Conservation (phyloP, 2,113 vertebrate genomes). For the Calonectris borealis region DNA sequence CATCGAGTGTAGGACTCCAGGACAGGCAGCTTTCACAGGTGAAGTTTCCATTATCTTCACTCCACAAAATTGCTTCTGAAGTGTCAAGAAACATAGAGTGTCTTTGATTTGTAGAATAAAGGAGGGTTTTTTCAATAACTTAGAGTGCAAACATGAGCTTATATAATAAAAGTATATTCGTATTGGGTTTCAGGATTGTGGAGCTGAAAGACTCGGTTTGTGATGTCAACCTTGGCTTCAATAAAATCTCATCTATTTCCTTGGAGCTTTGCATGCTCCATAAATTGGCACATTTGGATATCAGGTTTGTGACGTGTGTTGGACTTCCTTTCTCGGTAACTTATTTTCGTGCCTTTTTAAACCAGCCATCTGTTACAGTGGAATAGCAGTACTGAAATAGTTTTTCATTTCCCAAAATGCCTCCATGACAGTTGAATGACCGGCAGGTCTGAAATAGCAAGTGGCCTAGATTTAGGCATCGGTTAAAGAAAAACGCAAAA, state of each 20-base stretch:
- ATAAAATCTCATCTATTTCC: slow-evolving; percentile 83
- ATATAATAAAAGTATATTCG: background rate
- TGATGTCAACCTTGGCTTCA: slow-evolving; percentile 90
- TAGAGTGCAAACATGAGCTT: background rate
- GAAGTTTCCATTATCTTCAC: background rate
- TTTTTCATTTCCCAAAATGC: background rate
- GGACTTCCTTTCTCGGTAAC: background rate
- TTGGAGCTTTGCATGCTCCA: slow-evolving; percentile 80
- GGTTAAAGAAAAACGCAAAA: background rate
- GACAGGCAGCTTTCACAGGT: background rate
- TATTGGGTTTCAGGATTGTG: slow-evolving; percentile 78
- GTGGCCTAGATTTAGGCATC: background rate
- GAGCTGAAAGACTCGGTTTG: slow-evolving; percentile 81
- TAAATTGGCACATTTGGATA: slow-evolving; percentile 85
- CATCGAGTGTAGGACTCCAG: background rate
- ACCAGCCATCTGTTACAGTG: background rate
- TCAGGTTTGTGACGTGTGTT: slow-evolving; percentile 79
- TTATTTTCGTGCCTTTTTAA: background rate
- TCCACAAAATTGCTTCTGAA: background rate
- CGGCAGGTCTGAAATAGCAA: background rate
- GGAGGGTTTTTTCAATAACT: background rate
- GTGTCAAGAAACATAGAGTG: background rate
- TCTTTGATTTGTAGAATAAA: background rate
- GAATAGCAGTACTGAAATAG: background rate
- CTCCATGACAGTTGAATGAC: background rate